Conservation (phyloP, 2,888 invertebrate species). For the Sipha maydis region DNA sequence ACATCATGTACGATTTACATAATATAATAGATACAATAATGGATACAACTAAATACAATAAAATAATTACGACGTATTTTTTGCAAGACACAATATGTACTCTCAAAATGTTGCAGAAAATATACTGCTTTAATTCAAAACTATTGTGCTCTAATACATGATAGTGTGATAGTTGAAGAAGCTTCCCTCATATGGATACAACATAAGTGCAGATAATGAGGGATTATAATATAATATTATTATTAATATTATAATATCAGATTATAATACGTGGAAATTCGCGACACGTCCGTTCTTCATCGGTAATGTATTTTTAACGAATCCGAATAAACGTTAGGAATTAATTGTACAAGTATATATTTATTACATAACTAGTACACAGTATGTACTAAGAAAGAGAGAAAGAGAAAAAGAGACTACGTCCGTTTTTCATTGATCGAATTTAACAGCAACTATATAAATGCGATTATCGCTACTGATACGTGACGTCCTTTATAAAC, state of each 20-base stretch:
- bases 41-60: no score
- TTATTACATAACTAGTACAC: background rate
- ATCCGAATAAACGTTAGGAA: background rate
- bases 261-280: constrained; percentile 11
- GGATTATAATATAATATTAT: no score
- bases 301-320: constrained; percentile 37
- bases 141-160: background rate
- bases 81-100: no score
- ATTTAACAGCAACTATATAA: background rate
- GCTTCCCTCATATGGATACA: background rate
- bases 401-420: background rate
- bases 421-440: background rate
- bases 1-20: no score
- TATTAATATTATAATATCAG: background rate
- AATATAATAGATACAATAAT: no score
- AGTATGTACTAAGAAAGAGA: background rate
- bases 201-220: no score
- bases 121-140: background rate
- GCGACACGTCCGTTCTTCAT: background rate
- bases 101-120: background rate
- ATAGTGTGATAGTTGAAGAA: background rate
- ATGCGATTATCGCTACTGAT: background rate
- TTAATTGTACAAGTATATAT: background rate
- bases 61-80: no score
- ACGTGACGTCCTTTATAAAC: background rate